Base-by-base conservation (phyloP, 2,888 invertebrate species). In the Ectemnius cavifrons region DNA sequence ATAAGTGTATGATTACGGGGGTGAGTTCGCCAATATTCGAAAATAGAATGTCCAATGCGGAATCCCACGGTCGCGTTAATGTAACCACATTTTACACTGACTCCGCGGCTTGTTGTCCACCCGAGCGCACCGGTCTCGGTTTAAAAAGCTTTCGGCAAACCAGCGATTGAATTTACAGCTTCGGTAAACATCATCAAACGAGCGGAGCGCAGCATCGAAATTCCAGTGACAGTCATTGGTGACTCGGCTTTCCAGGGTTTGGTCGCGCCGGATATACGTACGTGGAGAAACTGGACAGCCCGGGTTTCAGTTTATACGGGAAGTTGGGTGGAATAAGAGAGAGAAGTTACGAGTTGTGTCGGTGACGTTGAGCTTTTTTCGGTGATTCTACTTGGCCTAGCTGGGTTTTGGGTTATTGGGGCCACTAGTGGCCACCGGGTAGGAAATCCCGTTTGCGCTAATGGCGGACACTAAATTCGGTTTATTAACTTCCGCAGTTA, bases 401-500 rank as follows among this genome's bases (percentile, higher is more conserved):
- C 14, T 16, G 52, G 62, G 61, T 75, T 69, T 75, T 66, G 57
- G 59, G 59, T 68, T 18, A 8, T 63, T 37, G 64, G 46, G n/a
- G 59, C 57, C 37, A 11, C 52, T 11, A 16, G 52, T 52, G 58
- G 46, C 18, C 37, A 11, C 37, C 52, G 16, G 59, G 46, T 63
- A 57, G 47, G 62, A 71, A 76, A 57, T 68, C 71, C 63, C 63
- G 62, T 27, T 23, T 63, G 66, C 73, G 73, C 79, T 83, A 85
- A 86, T 83, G 81, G 81, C 69, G 74, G 73, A 82, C 80, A 83
- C 78, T 84, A 86, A 87, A 87, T 88, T 86, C 84, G 79, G 78
- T 86, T 88, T 87, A 88, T 85, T 87, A 86, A 88, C 85, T 86
- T 86, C 85, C 85, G 78, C 79, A 66, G 63, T 72, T 63, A 60